Evolutionary conservation across 2,113 vertebrate genomes (phyloP).

Genomic region (Equus przewalskii): DNA sequence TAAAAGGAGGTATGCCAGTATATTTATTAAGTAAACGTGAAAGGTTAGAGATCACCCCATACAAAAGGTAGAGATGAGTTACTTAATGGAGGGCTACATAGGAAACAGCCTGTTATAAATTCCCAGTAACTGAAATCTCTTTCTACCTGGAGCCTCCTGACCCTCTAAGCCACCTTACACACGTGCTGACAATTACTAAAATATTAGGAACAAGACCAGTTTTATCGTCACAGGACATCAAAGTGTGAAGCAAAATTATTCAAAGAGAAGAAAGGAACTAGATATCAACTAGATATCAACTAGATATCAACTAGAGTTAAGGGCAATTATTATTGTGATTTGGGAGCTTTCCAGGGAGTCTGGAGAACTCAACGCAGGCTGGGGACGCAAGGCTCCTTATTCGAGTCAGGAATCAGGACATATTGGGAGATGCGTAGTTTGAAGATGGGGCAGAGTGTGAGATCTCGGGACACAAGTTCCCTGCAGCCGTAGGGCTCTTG

Average conservation of each 20-base stretch:
- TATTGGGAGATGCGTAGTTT: accelerated
- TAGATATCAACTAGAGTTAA: neutral
- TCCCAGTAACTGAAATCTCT: neutral
- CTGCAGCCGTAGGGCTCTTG: accelerated
- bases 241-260: neutral
- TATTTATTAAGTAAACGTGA: neutral
- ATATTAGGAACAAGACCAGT: neutral
- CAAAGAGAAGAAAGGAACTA: neutral
- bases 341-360: neutral
- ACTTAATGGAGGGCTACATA: neutral
- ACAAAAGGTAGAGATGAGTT: neutral
- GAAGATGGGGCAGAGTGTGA: neutral
- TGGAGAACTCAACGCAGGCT: neutral
- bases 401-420: neutral
- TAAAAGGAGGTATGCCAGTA: no score
- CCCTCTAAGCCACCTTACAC: neutral
- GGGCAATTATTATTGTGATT: neutral
- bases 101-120: neutral
- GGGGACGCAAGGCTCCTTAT: neutral
- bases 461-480: neutral
- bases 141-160: neutral
- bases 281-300: neutral
- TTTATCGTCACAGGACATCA: neutral
- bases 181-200: neutral
- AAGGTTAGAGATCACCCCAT: neutral